Evolutionary conservation across 2,888 invertebrate species (phyloP), one percentile per base, ranked within the genome.

Genomic region (Nudaria mundana): DNA sequence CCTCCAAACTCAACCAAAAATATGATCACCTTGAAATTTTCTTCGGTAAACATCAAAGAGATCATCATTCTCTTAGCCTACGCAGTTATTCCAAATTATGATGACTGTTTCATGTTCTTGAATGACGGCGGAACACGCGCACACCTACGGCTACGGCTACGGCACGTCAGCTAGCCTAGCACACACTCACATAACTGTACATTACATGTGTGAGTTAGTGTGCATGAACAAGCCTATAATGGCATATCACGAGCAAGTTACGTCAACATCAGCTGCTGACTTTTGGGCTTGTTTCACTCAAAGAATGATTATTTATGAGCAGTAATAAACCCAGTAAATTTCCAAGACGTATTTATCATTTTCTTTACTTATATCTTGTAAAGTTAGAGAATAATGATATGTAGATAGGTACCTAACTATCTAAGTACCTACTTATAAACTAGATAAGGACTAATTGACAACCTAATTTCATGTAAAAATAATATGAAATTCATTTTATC

Each of bases 201-300:
- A 10, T 26, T 20, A 13, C 45, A 58, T 52, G 48, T 56, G 56
- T 32, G 63, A 54, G 61, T 63, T 57, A 52, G 48, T 52, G n/a
- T 52, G 48, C 57, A 50, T 60, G 57, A 52, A 56, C 49, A 44
- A 43, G 48, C 44, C 46, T 52, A 60, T 64, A 59, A 56, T 58
- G 53, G 52, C 45, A 46, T 56, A 50, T 56, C 53, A 58, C 56
- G 56, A 58, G n/a, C n/a, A n/a, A n/a, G 52, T 63, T 57, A 70
- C 70, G 70, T 70, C 71, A 67, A 44, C 55, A 52, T 64, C 68
- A 71, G 68, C 71, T 71, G 67, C 37, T 43, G 34, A 5, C 32
- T 7, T 16, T 16, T 26, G 15, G 3, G 25, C 14, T 24, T 15
- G 13, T 29, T 12, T 3, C n/a, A n/a, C n/a, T n/a, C n/a, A n/a